Evolutionary conservation across 2,113 vertebrate genomes (phyloP), one percentile per base, ranked within the genome.

Genomic region (Neogale vison): DNA sequence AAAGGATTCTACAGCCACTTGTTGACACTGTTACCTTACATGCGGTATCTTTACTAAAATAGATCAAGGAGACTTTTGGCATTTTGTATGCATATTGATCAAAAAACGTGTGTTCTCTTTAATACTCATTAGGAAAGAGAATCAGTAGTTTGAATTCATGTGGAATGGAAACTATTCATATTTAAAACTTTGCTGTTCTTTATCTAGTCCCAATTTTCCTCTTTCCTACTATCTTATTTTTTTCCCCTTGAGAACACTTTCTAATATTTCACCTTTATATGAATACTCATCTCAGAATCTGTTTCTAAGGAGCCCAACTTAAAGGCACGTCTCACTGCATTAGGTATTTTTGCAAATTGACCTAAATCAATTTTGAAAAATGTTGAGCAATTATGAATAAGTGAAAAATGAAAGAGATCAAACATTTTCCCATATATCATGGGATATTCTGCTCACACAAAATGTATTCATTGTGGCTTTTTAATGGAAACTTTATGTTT

Each of bases 251-350:
- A 90, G 4, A 52, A 61, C 4, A 88, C 20, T 59, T 72, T 83
- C 36, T n/a, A 50, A 63, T 71, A 76, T 57, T 76, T 77, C 15
- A 84, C 36, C 71, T 94, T 92, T 50, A 96, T 12, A 93, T 92
- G n/a, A 65, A 39, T 88, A 81, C 47, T 90, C 9, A 76, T 93
- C 36, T 85, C 36, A 88, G 42, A 55, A 65, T 80, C 3, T 84
- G 3, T 67, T 89, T 84, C 63, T 71, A 24, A 79, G 21, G 4
- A 92, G n/a, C 42, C 39, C 42, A 55, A 18, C 18, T 85, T 83
- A 79, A 79, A 36, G 39, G 79, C 1, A 83, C n/a, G 11, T 52
- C 29, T 31, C 7, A 61, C 15, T 67, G 14, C n/a, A 88, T 63
- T 82, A 24, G 9, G 39, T 63, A 2, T 57, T 96, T 93, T 91